Evolutionary conservation across 2,888 invertebrate species (phyloP).

Genomic region (Gari tellinella): DNA sequence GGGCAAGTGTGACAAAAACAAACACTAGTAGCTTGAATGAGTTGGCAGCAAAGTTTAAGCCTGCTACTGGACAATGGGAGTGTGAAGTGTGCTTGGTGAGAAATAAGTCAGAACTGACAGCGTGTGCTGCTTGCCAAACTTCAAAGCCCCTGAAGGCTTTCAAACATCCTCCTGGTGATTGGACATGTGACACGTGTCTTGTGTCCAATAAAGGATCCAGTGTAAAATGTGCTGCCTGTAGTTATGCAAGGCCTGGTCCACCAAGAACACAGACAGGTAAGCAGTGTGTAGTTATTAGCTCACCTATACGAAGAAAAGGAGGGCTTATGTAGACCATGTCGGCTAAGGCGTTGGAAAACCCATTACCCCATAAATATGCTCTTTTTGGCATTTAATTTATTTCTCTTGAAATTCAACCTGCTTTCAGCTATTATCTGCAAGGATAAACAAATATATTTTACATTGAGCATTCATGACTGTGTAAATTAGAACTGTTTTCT

Average conservation of each 20-base stretch:
- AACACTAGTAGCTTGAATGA: neutral
- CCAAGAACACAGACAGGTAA: conserved; percentile 52
- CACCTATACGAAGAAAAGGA: no score
- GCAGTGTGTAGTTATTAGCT: no score
- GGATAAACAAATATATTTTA: no score
- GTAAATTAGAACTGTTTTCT: no score
- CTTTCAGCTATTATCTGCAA: no score
- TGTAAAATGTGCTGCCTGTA: conserved; percentile 79
- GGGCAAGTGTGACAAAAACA: conserved; percentile 5
- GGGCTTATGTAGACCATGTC: no score
- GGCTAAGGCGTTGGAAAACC: no score
- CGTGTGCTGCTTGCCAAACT: conserved; percentile 80
- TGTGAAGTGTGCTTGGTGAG: conserved; percentile 76
- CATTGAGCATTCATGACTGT: no score
- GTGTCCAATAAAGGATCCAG: conserved; percentile 69
- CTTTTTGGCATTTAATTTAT: no score
- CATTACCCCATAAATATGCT: no score
- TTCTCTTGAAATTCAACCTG: no score
- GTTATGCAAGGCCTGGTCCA: conserved; percentile 76
- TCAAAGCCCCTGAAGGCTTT: conserved; percentile 74
- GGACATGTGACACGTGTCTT: conserved; percentile 78
- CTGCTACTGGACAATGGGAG: conserved; percentile 74
- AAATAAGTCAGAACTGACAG: conserved; percentile 66
- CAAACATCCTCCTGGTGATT: conserved; percentile 69
- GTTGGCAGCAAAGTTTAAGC: conserved; percentile 63